Percentiles rank a stretch among this genome's conserved stretches.
Conservation (phyloP, 1,140 invertebrate genomes). For the Calliphora vicina region DNA sequence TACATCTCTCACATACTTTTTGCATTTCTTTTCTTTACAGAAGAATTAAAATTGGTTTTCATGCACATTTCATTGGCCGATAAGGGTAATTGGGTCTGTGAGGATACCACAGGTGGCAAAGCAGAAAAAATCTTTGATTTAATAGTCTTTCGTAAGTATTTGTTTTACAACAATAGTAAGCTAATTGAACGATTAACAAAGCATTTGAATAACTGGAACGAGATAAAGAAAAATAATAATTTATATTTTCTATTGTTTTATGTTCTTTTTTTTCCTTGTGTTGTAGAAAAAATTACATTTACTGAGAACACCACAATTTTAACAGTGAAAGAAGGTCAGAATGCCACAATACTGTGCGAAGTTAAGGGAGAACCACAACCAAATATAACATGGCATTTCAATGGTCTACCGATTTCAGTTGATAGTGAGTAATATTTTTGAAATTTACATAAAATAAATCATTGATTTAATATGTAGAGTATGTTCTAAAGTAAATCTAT, state of each 20-base stretch:
- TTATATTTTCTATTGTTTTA: slow-evolving; percentile 21
- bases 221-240: slow-evolving; percentile 19
- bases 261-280: slow-evolving; percentile 12
- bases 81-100: slow-evolving; percentile 63
- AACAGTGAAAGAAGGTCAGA: slow-evolving; percentile 64
- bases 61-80: slow-evolving; percentile 58
- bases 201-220: not conserved
- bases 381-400: slow-evolving; percentile 64
- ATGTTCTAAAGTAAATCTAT: not conserved
- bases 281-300: slow-evolving; percentile 65
- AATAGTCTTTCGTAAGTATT: slow-evolving; percentile 63
- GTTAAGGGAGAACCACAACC: slow-evolving; percentile 66
- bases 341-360: slow-evolving; percentile 64
- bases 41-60: slow-evolving; percentile 62
- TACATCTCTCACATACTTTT: not conserved
- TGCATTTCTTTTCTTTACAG: slow-evolving; percentile 38
- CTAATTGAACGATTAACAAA: slow-evolving; percentile 3
- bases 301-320: slow-evolving; percentile 62
- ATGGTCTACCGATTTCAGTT: slow-evolving; percentile 58
- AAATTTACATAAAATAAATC: no score
- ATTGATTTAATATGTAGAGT: no score
- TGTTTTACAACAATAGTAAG: slow-evolving; percentile 23
- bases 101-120: slow-evolving; percentile 47
- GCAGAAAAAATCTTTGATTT: slow-evolving; percentile 59
- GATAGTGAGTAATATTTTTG: slow-evolving; percentile 52